These are phyloP conservation scores for Apis cerana DNA, from an alignment of 1,140 invertebrate genomes.

Conservation along the genomic window DNA sequence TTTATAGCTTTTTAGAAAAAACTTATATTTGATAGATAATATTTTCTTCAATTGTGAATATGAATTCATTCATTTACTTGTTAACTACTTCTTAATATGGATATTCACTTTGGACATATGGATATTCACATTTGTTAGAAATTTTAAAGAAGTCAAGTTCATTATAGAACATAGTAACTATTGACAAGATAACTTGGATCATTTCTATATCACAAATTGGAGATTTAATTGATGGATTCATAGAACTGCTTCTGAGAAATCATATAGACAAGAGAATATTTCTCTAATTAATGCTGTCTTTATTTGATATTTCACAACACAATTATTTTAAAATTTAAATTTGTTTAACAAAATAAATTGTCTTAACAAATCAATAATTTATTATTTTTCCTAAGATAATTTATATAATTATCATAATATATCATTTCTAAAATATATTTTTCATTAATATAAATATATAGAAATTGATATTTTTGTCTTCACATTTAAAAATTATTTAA, in stretches of 20 bases:
- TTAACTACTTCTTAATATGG: background rate
- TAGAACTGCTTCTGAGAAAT: background rate
- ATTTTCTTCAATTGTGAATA: background rate
- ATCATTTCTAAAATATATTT: background rate
- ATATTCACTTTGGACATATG: background rate
- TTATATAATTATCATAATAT: background rate
- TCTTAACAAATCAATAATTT: no score
- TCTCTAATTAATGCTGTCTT: background rate
- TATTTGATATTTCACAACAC: background rate
- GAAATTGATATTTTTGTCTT: background rate
- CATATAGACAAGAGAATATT: background rate
- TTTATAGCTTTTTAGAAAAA: no score
- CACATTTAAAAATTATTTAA: background rate
- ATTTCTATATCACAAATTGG: background rate
- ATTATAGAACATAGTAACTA: background rate
- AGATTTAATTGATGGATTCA: conserved; percentile 6
- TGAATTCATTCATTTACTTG: background rate
- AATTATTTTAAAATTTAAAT: no score
- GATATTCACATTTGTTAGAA: background rate
- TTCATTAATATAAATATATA: background rate
- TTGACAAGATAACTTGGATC: background rate
- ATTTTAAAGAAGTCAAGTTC: background rate
- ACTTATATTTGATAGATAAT: background rate
- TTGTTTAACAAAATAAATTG: no score
- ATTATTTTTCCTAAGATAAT: background rate